Evolutionary conservation across 2,113 vertebrate genomes (phyloP), one percentile per base, ranked within the genome.

Genomic region (Cynocephalus volans): DNA sequence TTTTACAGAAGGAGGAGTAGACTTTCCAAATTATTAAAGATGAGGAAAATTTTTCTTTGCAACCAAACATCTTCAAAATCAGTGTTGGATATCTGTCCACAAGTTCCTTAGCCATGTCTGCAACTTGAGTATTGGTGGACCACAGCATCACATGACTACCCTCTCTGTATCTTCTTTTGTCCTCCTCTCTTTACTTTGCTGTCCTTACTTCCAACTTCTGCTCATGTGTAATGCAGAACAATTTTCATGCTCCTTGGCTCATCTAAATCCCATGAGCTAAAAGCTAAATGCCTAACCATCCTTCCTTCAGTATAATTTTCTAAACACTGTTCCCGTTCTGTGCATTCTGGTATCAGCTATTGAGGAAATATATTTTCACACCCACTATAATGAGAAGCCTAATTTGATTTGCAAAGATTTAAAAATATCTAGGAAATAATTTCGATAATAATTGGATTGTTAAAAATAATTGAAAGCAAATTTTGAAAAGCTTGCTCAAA

Each of bases 21-120:
- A 64, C 17, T 58, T 93, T 9, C 48, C 19, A 54, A 23, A 82
- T 95, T n/a, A 91, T 60, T 52, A 85, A 88, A 82, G 7, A n/a
- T 62, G 31, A 69, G 11, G 18, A 48, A 28, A 50, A 50, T 72
- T 89, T 86, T 70, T 83, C 11, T 54, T 87, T 82, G 56, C 15
- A 88, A 31, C 19, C 23, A 85, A 96, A 73, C 33, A n/a, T 24
- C 56, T 95, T 86, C 41, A 48, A 58, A 92, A 89, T 77, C 58
- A 83, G 5, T 28, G 1, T 1, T 86, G 31, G 15, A 1, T n/a
- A 62, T 56, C 9, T 13, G 48, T 24, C 4, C 64, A 50, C 87
- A 56, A 83, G 50, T 70, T 87, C 8, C 45, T 79, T 45, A 80
- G n/a, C 62, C 48, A 41, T 73, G 81, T 73, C 15, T 79, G 45